Percentiles rank a stretch among this genome's conserved stretches.
Conservation (phyloP, 2,888 invertebrate species). For the Xylota sylvarum region DNA sequence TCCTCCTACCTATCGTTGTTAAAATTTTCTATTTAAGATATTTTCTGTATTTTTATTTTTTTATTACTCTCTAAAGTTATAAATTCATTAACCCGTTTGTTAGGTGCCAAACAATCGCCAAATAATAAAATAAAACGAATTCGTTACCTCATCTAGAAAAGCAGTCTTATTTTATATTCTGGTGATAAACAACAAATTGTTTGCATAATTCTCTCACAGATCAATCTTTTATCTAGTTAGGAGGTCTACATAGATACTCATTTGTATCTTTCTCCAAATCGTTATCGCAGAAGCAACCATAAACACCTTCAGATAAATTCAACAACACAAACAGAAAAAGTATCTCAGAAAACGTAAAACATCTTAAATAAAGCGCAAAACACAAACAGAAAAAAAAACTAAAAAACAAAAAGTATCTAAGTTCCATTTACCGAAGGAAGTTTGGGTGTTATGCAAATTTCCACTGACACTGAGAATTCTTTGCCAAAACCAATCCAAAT, state of each 20-base stretch:
- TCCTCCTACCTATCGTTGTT: background rate
- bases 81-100: background rate
- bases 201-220: background rate
- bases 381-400: too few species aligned
- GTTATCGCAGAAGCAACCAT: background rate
- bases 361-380: background rate
- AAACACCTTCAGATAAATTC: conserved; percentile 28
- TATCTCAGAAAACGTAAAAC: conserved; percentile 5
- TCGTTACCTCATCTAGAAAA: background rate
- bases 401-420: background rate
- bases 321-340: background rate
- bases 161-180: background rate
- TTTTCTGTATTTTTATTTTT: background rate
- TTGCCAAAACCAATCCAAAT: conserved; percentile 42
- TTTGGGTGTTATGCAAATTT: conserved; percentile 66
- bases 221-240: conserved; percentile 27
- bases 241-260: too few species aligned
- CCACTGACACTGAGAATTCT: conserved; percentile 60
- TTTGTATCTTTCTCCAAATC: background rate
- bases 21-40: background rate
- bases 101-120: background rate
- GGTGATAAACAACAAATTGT: background rate
- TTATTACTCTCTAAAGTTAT: background rate
- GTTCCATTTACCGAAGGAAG: conserved; percentile 35
- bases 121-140: background rate